Percentiles rank a stretch among this genome's conserved stretches.
Evolutionary conservation across 2,888 invertebrate genomes (phyloP).

Genomic region (Eudasyphora cyanicolor): DNA sequence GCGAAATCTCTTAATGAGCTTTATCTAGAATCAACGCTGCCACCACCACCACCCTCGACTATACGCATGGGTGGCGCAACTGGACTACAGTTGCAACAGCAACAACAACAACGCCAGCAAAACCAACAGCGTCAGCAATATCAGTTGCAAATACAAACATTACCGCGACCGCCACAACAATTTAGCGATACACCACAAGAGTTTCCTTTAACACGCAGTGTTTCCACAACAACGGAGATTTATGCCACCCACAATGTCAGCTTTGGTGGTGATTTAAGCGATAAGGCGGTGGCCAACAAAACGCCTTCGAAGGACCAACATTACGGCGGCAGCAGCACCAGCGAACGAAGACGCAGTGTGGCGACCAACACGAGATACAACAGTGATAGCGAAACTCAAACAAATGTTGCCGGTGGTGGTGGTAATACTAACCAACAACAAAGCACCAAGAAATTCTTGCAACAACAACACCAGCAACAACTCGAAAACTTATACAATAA

Average conservation of each 20-base stretch:
- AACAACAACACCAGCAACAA: conserved; percentile 42
- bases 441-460: conserved; percentile 40
- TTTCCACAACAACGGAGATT: conserved; percentile 79
- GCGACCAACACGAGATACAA: conserved; percentile 72
- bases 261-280: conserved; percentile 31
- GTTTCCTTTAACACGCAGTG: conserved; percentile 78
- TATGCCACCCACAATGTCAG: conserved; percentile 68
- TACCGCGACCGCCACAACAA: conserved; percentile 66
- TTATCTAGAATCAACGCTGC: conserved; percentile 74
- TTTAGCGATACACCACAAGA: conserved; percentile 75
- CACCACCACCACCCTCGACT: conserved; percentile 67
- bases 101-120: not conserved
- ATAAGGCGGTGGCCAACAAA: conserved; percentile 57
- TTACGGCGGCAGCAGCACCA: conserved; percentile 21
- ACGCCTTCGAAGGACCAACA: conserved; percentile 42
- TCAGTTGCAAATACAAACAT: conserved; percentile 64
- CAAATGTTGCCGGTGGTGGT: conserved; percentile 42
- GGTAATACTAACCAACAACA: conserved; percentile 41
- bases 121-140: not conserved
- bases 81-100: not conserved
- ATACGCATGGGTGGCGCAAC: conserved; percentile 47
- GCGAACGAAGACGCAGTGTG: conserved; percentile 71
- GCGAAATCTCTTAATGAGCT: conserved; percentile 79
- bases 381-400: conserved; percentile 50
- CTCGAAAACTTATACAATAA: conserved; percentile 49